Evolutionary conservation across 2,113 vertebrate species (phyloP), one percentile per base, ranked within the genome.

Genomic region (Cromileptes altivelis): DNA sequence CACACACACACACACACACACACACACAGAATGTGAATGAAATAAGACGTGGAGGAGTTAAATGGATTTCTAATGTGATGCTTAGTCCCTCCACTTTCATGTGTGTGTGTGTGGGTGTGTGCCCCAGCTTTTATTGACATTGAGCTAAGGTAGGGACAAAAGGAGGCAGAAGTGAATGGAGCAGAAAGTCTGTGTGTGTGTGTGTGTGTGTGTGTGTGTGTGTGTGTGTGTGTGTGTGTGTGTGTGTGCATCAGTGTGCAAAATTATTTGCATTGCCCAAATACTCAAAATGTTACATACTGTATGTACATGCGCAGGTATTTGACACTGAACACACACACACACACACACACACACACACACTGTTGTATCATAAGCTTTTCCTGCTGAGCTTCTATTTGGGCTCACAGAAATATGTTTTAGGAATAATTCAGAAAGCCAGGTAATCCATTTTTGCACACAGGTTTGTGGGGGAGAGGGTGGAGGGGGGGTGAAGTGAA

Each of bases 61-160:
- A 88, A 87, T 82, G 42, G 69, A 86, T 78, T 85, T 80, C 65
- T 88, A 87, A 91, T 86, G 72, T 49, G 68, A 68, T 9, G 45
- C 30, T 57, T 55, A 45, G 37, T 78, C 61, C 19, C 55, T 55
- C 23, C 49, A 72, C 69, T 73, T 30, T 19, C 40, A 52, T 23
- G 25, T 85, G 70, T 64, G 60, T 68, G 72, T 62, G 68, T 64
- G 65, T 70, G 52, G 75, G 57, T 13, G n/a, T 37, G 53, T 68
- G 37, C 25, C 37, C 7, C 30, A 9, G 55, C 69, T 63, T 79
- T 78, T 71, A 61, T 77, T 91, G 92, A 89, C 88, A 90, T 71
- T 88, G 85, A 91, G 72, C 68, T 49, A 73, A 78, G 25, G 25
- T 19, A 63, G 60, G 78, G 67, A 90, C 78, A 87, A 85, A 90